phyloP scores from a whole-genome alignment of 2,888 invertebrate genomes.

The Agrochola circellaris region DNA sequence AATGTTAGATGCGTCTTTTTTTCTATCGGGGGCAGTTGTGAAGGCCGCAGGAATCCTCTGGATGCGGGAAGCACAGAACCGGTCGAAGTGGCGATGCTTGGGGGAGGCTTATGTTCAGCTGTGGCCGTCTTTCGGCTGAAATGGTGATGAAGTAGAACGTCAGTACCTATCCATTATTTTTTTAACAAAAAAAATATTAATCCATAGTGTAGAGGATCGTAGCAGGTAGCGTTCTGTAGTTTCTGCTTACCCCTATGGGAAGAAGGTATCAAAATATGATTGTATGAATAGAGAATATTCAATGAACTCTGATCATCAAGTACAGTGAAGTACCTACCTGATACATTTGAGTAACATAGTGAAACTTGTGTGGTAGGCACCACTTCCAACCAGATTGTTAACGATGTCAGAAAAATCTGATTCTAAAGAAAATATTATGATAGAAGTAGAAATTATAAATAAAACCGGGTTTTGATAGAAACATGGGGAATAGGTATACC shows the following conservation, averaged over 20 bases:
- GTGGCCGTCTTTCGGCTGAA: too few relatives aligned
- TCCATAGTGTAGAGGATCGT: not conserved
- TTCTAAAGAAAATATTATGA: not conserved
- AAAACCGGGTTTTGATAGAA: not conserved
- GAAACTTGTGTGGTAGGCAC: not conserved
- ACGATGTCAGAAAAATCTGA: not conserved
- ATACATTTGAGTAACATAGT: not conserved
- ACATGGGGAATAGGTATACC: not conserved
- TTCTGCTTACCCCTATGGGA: not conserved
- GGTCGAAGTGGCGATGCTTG: too few relatives aligned
- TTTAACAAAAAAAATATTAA: constrained; percentile 17
- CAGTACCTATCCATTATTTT: constrained; percentile 8
- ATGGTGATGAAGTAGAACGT: not conserved
- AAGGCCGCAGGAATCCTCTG: too few relatives aligned
- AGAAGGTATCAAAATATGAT: not conserved
- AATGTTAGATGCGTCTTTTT: too few relatives aligned
- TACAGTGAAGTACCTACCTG: not conserved
- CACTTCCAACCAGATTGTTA: not conserved
- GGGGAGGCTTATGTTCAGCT: too few relatives aligned
- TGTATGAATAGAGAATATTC: not conserved
- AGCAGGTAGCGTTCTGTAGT: not conserved
- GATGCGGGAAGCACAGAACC: too few relatives aligned
- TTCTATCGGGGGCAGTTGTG: too few relatives aligned
- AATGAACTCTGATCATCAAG: constrained; percentile 9
- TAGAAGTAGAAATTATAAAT: not conserved